phyloP scores from a whole-genome alignment of 2,113 vertebrate species.

The Aptenodytes patagonicus region DNA sequence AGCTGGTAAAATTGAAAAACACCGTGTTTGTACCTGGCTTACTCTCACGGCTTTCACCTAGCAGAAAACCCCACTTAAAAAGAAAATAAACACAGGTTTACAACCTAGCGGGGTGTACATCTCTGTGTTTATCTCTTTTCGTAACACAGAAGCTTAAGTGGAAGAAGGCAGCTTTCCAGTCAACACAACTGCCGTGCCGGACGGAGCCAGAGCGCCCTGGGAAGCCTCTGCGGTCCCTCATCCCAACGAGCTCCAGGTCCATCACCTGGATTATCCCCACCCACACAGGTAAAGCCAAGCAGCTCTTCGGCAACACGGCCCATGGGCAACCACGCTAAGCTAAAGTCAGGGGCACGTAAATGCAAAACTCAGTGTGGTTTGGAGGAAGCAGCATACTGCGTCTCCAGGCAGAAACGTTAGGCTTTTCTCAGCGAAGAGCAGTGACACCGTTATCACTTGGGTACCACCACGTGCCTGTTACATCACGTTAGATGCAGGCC shows the following conservation, averaged over 20 bases:
- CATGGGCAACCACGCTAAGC: fast-evolving
- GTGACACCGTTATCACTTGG: fast-evolving
- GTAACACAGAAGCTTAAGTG: fast-evolving
- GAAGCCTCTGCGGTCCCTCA: not conserved
- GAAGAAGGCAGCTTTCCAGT: not conserved
- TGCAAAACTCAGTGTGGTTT: fast-evolving
- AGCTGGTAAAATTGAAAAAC: not conserved
- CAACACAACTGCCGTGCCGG: not conserved
- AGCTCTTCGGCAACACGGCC: not conserved
- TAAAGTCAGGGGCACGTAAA: not conserved
- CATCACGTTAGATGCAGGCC: too few relatives aligned
- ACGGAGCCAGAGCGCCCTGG: fast-evolving
- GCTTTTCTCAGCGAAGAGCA: not conserved
- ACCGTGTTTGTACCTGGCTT: not conserved
- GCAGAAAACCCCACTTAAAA: not conserved
- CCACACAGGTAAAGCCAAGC: not conserved
- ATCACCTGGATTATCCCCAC: too few relatives aligned
- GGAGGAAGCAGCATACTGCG: not conserved
- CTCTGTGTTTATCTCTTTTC: not conserved
- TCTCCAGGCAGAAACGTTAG: not conserved
- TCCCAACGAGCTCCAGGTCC: fast-evolving
- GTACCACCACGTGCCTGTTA: fast-evolving
- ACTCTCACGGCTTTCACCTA: not conserved
- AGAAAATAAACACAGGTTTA: not conserved
- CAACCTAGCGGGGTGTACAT: not conserved